phyloP scores from a whole-genome alignment of 2,797 vertebrate species.

The Aselliscus stoliczkanus region DNA sequence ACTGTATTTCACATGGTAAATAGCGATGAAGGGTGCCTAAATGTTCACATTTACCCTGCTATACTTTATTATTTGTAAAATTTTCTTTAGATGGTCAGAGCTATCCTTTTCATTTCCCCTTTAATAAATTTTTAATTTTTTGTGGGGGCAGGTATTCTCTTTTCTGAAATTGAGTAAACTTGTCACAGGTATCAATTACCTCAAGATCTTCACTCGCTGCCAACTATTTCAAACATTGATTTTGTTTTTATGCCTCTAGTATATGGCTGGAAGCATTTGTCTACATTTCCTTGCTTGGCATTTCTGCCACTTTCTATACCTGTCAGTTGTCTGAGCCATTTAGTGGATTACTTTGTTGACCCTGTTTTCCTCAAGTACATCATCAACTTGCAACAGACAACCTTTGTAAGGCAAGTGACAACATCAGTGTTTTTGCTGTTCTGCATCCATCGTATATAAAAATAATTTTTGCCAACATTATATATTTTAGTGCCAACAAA shows the following conservation, averaged over 20 bases:
- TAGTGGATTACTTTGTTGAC: background rate
- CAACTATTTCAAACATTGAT: background rate
- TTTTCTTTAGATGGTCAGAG: background rate
- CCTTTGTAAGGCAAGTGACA: background rate
- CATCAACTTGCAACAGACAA: background rate
- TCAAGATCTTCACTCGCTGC: background rate
- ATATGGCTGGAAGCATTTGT: slow-evolving; percentile 31
- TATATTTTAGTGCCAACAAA: background rate
- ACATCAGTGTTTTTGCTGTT: background rate
- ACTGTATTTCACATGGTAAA: background rate
- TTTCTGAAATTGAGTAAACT: background rate
- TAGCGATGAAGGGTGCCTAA: background rate
- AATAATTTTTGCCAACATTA: background rate
- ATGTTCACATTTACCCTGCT: background rate
- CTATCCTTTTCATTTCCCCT: background rate
- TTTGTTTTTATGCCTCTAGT: slow-evolving; percentile 21
- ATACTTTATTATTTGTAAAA: background rate
- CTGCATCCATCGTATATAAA: background rate
- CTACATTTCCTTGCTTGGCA: background rate
- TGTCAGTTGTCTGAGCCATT: slow-evolving; percentile 6
- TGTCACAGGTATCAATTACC: background rate
- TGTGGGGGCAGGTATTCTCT: background rate
- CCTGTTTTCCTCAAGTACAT: background rate
- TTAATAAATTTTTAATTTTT: background rate
- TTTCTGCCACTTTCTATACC: slow-evolving; percentile 13